phyloP scores from a whole-genome alignment of 2,888 invertebrate species.

The Drosophila pullipes region DNA sequence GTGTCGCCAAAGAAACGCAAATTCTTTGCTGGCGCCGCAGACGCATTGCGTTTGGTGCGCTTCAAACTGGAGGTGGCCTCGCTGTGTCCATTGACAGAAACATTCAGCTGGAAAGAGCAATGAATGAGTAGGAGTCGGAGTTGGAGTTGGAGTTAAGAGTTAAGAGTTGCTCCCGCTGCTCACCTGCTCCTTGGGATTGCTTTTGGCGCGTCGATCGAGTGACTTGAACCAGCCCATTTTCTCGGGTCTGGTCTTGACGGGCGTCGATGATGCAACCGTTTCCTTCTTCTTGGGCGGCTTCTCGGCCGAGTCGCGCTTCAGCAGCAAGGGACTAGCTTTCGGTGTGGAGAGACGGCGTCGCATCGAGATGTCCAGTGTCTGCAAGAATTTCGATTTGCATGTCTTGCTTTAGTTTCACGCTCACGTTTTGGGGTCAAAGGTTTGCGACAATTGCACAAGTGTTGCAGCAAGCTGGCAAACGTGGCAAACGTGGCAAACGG shows the following conservation, averaged over 20 bases:
- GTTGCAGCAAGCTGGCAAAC: constrained; percentile 14
- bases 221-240: constrained; percentile 93
- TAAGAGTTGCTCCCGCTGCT: not conserved
- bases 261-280: constrained; percentile 82
- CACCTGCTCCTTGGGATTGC: constrained; percentile 86
- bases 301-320: constrained; percentile 87
- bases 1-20: constrained; percentile 94
- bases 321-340: constrained; percentile 88
- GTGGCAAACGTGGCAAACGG: constrained; percentile 10
- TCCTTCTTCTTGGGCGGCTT: constrained; percentile 80
- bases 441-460: constrained; percentile 46
- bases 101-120: constrained; percentile 64
- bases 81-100: constrained; percentile 72
- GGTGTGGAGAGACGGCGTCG: constrained; percentile 92
- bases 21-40: constrained; percentile 87
- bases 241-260: constrained; percentile 85
- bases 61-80: constrained; percentile 79
- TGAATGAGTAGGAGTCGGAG: not conserved
- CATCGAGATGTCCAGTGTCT: constrained; percentile 88
- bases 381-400: constrained; percentile 7
- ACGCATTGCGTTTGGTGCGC: constrained; percentile 72
- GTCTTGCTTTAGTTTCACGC: constrained; percentile 32
- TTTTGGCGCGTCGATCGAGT: constrained; percentile 90
- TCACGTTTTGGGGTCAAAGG: constrained; percentile 63
- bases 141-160: not conserved